Percentiles rank a stretch among this genome's conserved stretches.
Conservation (phyloP, 1,140 invertebrate species). For the Penaeus chinensis region DNA sequence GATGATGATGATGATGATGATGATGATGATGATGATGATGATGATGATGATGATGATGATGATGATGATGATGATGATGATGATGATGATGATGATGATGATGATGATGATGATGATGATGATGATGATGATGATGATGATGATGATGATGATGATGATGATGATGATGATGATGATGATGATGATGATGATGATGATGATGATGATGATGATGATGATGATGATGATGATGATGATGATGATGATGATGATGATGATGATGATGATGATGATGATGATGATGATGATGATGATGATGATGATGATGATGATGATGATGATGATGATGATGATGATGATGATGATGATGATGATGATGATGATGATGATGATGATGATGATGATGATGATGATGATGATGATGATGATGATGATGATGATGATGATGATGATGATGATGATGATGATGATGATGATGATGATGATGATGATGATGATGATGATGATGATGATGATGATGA, state of each 20-base stretch:
- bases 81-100: neutral
- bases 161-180: neutral
- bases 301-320: neutral
- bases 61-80: neutral
- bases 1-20: neutral
- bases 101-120: neutral
- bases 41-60: neutral
- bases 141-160: neutral
- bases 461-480: neutral
- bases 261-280: neutral
- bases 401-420: neutral
- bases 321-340: too few relatives aligned
- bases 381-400: neutral
- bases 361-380: neutral
- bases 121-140: too few relatives aligned
- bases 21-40: neutral
- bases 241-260: neutral
- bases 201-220: neutral
- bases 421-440: neutral
- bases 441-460: neutral
- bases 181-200: neutral
- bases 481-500: neutral
- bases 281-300: neutral
- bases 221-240: neutral
- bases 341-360: neutral